Base-by-base conservation (phyloP, 1,140 invertebrate species). In the Tetraneura akinire region DNA sequence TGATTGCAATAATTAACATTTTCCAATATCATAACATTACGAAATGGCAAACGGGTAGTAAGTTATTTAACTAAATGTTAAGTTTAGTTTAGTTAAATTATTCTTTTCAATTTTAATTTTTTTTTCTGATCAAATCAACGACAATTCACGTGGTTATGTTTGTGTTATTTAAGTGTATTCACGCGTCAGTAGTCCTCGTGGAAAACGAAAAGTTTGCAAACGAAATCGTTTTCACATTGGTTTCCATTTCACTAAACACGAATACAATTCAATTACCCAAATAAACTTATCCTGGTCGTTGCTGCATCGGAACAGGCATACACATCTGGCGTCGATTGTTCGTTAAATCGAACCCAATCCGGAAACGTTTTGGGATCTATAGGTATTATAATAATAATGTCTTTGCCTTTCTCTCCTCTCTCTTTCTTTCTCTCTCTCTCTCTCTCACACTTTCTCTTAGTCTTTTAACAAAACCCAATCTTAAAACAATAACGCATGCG, bases 161-260 rank as follows among this genome's bases (percentile, higher is more conserved):
- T 45, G 42, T 37, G 8, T 37, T 68, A 18, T 68, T 68, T 68
- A 26, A 10, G 45, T n/a, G 26, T 68, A 47, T 68, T 68, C 66
- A 68, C 13, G 66, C 42, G 21, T 68, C 66, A 68, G 26, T 26
- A 45, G 66, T 68, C n/a, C 8, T 64, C 23, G 37, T 8, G 42
- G 13, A 68, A 68, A 47, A 68, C n/a, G 66, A 42, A 68, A 68
- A 68, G 37, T 68, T 68, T 68, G 45, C 21, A 8, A 42, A 68
- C 64, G 42, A 68, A 68, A 68, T 68, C 66, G 66, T 68, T 68
- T 68, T 68, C 37, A 21, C 66, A 68, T 68, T 16, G 6, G 42
- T 68, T 68, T 68, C 23, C 66, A 68, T 45, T 68, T 68, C 66
- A 68, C n/a, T 47, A 47, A 26, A 47, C 66, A 68, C 21, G 8